Evolutionary conservation across 2,797 vertebrate genomes (phyloP).

Genomic region (Acanthopagrus latus): DNA sequence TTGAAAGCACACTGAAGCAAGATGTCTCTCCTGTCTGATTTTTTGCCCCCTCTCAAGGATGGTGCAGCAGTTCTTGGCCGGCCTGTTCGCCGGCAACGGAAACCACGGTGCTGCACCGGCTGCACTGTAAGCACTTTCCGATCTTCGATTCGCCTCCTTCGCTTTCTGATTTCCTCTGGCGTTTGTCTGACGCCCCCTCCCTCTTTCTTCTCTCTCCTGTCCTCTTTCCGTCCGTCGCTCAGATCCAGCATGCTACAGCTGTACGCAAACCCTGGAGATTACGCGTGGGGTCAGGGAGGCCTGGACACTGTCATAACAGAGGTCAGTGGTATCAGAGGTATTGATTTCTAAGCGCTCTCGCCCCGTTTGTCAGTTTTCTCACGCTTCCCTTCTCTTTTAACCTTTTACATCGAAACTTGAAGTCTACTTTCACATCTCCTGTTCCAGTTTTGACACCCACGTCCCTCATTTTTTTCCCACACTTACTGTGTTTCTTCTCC

Average conservation of each 20-base stretch:
- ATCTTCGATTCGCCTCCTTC: slow-evolving; percentile 44
- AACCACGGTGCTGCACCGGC: slow-evolving; percentile 86
- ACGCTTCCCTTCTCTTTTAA: background rate
- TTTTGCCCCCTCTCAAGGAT: slow-evolving; percentile 82
- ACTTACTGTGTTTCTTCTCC: background rate
- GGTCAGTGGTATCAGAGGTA: slow-evolving; percentile 82
- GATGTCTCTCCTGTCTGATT: slow-evolving; percentile 35
- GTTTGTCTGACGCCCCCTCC: background rate
- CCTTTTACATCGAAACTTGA: background rate
- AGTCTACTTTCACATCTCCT: background rate
- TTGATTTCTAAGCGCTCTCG: background rate
- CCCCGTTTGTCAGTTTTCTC: background rate
- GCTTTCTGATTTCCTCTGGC: slow-evolving; percentile 43
- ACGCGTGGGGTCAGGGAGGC: slow-evolving; percentile 95
- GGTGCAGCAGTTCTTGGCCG: slow-evolving; percentile 90
- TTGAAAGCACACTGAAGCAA: slow-evolving; percentile 31
- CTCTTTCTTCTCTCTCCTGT: background rate
- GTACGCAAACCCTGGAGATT: slow-evolving; percentile 93
- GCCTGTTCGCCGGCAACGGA: slow-evolving; percentile 85
- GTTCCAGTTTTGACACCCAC: background rate
- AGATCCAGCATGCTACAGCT: slow-evolving; percentile 92
- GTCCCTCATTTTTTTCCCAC: background rate
- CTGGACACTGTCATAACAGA: slow-evolving; percentile 94
- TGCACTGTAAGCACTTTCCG: slow-evolving; percentile 85
- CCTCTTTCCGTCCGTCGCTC: slow-evolving; percentile 28